Percentiles rank a stretch among this genome's conserved stretches.
phyloP scores from a whole-genome alignment of 2,797 vertebrate species.

The Pyrrhura leucotis region DNA sequence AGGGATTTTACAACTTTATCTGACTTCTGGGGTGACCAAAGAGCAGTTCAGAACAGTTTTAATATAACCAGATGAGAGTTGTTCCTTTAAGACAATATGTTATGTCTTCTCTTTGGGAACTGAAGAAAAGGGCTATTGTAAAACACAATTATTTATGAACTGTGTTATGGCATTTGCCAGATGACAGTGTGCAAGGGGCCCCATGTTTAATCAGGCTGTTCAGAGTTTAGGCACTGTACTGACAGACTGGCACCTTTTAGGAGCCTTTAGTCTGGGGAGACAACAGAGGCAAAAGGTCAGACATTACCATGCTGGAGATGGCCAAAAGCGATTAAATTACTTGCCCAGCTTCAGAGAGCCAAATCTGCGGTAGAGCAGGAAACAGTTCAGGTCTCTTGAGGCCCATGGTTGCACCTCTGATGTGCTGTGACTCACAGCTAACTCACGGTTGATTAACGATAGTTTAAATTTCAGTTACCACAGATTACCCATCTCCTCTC shows the following conservation, averaged over 20 bases:
- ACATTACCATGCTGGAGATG: not conserved
- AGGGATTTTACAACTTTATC: not conserved
- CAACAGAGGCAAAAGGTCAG: not conserved
- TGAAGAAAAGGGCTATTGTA: constrained; percentile 38
- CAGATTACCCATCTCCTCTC: not conserved
- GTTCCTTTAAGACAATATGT: not conserved
- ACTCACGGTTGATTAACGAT: accelerated
- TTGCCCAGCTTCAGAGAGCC: not conserved
- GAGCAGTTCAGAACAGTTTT: constrained; percentile 16
- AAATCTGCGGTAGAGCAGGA: not conserved
- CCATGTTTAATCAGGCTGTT: not conserved
- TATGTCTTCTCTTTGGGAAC: not conserved
- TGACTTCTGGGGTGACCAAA: constrained; percentile 5
- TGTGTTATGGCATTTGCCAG: constrained; percentile 26
- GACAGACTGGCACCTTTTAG: not conserved
- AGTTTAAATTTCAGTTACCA: not conserved
- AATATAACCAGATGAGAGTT: constrained; percentile 7
- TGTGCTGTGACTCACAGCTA: not conserved
- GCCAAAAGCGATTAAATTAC: not conserved
- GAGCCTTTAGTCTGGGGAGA: not conserved
- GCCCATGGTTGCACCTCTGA: not conserved
- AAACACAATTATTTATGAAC: constrained; percentile 34
- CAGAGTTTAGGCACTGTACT: not conserved
- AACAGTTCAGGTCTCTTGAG: not conserved
- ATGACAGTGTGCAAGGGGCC: not conserved